Base-by-base conservation (phyloP, 2,888 invertebrate species). In the Drosophila macrothrix region DNA sequence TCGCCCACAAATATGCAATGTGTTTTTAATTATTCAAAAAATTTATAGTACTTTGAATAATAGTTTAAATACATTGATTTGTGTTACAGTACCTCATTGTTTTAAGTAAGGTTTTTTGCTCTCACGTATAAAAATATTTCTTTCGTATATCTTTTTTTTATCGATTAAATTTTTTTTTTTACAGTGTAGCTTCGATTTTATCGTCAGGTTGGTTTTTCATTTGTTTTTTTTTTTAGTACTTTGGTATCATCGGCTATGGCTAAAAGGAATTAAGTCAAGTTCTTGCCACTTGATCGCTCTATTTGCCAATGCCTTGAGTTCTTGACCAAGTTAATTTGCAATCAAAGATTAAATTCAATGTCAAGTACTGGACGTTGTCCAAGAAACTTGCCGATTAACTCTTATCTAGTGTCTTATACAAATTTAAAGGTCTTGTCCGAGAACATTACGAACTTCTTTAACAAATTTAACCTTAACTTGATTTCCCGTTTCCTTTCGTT, bases 251-350 rank as follows among this genome's bases (percentile, higher is more conserved):
- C 22, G 28, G 6, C 14, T 35, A 22, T 53, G 41, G 55, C 41
- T 19, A 4, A 37, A 43, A 49, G 73, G 63, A 56, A 58, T 61
- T 77, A 73, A 39, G 14, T 73, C 58, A 61, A 58, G 64, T 68
- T 43, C 10, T n/a, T n/a, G 7, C 25, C 19, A 55, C 28, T 54
- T 28, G 46, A 16, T 35, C 4, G 41, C 4, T 16, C 37, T 55
- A 19, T 37, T 37, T 19, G 37, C 56, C 28, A 70, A 55, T 46
- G 37, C 16, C 4, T 16, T 14, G 41, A 4, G 19, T 33, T 53
- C 62, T 67, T 59, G 53, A 68, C 9, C 31, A 46, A 61, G 22
- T 54, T 0, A 35, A 19, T 22, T 35, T 12, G 9, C 16, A 52
- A 31, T 69, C 41, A 19, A 19, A 25, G 63, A 54, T 58, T 62